Evolutionary conservation across 2,888 invertebrate genomes (phyloP), one percentile per base, ranked within the genome.

Genomic region (Ichneumoninae sp.): DNA sequence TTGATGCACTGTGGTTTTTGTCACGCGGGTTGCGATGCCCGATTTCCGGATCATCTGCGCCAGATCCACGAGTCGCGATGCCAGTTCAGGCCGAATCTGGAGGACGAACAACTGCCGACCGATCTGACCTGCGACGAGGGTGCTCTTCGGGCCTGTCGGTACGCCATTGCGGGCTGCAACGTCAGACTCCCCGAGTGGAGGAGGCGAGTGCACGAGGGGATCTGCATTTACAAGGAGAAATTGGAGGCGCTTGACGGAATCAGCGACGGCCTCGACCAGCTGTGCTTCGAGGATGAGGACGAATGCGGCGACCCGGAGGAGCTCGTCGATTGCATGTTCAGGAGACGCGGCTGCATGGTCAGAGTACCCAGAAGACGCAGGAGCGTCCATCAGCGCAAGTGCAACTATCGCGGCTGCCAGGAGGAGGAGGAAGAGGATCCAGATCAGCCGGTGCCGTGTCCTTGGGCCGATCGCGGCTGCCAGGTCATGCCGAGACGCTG

Each of bases 11-110:
- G 93, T 50, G 68, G 87, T 26, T 92, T 91, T 68, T 40, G 88
- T 22, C 63, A 88, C 57, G 82, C 89, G 0, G 93, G 93, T 54
- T 93, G 93, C 83, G 89, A 88, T 85, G 90, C 89, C 3, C 91
- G 83, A 76, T 75, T 87, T 65, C 87, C 87, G 10, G 85, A 88
- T 19, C 83, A 80, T 65, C 70, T 89, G 50, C 81, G 85, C 8
- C 73, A 77, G 6, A 81, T 90, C 70, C 89, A 88, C 69, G 87
- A 87, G 63, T 83, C 87, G 3, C 52, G 93, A 52, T 93, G 93
- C 22, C 92, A 91, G 65, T 92, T 91, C 73, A 90, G 92, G 19
- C 91, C 92, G 0, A 86, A 91, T 73, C 80, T 91, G 13, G 92
- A 92, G 36, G 88, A 89, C 16, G 89, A 91, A 40, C 83, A 85